Conservation (phyloP, 1,140 invertebrate species). For the Leguminivora glycinivorella region DNA sequence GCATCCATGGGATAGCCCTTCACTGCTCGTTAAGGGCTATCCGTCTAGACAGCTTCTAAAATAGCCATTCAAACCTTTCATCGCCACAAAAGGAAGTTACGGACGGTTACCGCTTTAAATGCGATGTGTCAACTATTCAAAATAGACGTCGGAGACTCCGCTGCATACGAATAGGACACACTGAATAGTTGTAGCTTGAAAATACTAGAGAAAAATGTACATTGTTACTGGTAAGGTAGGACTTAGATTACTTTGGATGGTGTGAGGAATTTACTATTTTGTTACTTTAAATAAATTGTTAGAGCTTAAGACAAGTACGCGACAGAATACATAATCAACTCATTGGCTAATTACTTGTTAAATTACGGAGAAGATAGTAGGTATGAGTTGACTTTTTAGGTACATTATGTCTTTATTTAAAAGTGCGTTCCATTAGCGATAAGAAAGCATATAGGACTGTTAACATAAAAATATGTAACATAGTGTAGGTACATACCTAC, state of each 20-base stretch:
- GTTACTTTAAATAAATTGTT: constrained; percentile 5
- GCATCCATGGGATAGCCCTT: background rate
- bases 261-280: background rate
- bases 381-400: no score
- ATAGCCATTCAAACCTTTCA: constrained; percentile 8
- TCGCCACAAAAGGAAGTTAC: constrained; percentile 39
- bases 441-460: no score
- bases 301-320: background rate
- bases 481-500: no score
- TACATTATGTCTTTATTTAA: no score
- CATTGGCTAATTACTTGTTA: constrained; percentile 1
- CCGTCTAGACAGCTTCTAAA: background rate
- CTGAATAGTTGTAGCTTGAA: background rate
- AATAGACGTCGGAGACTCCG: constrained; percentile 31
- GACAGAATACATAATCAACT: constrained; percentile 1
- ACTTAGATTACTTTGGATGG: background rate
- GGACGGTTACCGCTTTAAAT: constrained; percentile 39
- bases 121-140: constrained; percentile 49
- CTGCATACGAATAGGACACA: constrained; percentile 8
- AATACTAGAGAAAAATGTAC: background rate
- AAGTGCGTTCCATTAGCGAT: no score
- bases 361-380: background rate
- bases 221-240: background rate
- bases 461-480: background rate
- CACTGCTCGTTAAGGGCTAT: background rate